Conservation (phyloP, 2,113 vertebrate species). For the Pleuronectes platessa region DNA sequence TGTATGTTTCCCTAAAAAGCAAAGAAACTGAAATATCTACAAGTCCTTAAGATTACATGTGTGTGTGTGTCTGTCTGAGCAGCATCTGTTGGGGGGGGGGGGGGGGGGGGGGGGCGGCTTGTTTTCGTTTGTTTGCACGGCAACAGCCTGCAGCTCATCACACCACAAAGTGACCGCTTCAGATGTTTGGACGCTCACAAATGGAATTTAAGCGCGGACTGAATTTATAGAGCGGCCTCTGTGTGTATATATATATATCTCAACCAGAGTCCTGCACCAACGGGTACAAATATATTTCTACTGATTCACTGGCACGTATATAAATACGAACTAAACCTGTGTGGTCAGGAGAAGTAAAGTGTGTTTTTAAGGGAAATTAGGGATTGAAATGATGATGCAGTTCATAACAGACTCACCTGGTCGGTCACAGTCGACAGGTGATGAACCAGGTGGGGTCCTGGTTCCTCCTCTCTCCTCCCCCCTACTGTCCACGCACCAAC, state of each 20-base stretch:
- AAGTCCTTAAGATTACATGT: neutral
- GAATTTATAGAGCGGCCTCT: constrained; percentile 29
- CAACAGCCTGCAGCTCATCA: constrained; percentile 14
- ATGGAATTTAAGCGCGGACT: constrained; percentile 41
- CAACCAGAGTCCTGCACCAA: no score
- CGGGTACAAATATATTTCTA: no score
- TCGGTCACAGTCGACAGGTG: constrained; percentile 65
- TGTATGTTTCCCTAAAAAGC: neutral
- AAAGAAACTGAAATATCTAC: neutral
- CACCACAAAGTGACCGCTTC: constrained; percentile 45
- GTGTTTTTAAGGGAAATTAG: no score
- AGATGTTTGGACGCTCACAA: constrained; percentile 45
- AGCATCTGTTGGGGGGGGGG: constrained; percentile 12
- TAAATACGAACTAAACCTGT: no score
- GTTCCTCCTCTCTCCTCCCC: constrained; percentile 86
- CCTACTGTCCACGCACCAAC: constrained; percentile 86
- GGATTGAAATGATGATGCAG: no score
- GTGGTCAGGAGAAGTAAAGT: no score
- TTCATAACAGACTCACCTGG: constrained; percentile 22
- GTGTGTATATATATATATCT: neutral
- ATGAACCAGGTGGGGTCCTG: constrained; percentile 67
- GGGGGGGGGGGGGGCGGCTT: constrained; percentile 2
- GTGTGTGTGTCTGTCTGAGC: constrained; percentile 7
- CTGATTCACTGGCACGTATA: no score
- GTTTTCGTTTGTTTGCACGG: constrained; percentile 45